These are phyloP conservation scores for Coenobita brevimanus DNA, from an alignment of 1,140 invertebrate species.

Conservation along the genomic window DNA sequence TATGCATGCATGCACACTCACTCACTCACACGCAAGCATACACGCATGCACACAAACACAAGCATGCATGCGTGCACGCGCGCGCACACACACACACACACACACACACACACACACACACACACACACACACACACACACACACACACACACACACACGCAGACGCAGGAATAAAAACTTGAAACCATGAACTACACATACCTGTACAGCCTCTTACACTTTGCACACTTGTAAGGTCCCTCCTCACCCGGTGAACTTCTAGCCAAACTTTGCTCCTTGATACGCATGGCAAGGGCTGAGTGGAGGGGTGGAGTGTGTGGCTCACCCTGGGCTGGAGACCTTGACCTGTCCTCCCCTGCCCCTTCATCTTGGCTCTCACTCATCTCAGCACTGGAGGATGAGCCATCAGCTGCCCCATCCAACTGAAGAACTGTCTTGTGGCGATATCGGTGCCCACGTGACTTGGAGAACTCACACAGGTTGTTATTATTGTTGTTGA, in stretches of 20 bases:
- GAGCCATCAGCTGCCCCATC: constrained; percentile 79
- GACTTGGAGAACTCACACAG: constrained; percentile 69
- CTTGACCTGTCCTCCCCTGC: constrained; percentile 19
- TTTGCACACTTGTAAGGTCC: constrained; percentile 88
- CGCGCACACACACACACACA: no score
- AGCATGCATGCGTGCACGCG: no score
- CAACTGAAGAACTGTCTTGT: constrained; percentile 76
- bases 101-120: no score
- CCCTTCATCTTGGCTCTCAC: constrained; percentile 71
- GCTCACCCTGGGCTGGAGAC: constrained; percentile 23
- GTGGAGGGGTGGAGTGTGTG: constrained; percentile 52
- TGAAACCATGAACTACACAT: neutral
- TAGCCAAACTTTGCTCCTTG: constrained; percentile 68
- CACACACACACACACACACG: no score
- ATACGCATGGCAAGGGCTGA: constrained; percentile 65
- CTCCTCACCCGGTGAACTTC: constrained; percentile 73
- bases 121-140: no score
- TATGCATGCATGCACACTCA: no score
- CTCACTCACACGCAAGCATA: no score
- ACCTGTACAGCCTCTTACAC: constrained; percentile 90
- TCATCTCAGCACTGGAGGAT: constrained; percentile 52
- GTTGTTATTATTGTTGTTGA: constrained; percentile 70
- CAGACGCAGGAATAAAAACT: no score
- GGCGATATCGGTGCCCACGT: constrained; percentile 59
- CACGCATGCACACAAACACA: no score